Evolutionary conservation across 2,888 invertebrate species (phyloP), one percentile per base, ranked within the genome.

Genomic region (Drosophila tanythrix): DNA sequence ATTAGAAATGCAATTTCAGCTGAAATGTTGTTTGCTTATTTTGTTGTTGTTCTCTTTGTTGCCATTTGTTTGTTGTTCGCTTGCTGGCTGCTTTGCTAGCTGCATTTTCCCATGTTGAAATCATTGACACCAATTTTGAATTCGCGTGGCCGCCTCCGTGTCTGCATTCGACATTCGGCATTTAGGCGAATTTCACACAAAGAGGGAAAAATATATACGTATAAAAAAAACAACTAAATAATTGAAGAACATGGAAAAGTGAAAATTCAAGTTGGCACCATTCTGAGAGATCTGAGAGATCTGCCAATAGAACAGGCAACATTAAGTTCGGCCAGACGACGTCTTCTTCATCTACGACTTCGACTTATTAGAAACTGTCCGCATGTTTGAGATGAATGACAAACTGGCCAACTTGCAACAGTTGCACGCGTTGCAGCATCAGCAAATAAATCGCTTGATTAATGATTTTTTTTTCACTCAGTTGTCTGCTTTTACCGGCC

Each of bases 101-200:
- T 67, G 70, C 82, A 74, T 90, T 83, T 86, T 90, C 90, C 89
- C 88, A 86, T 90, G 90, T 87, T 84, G 82, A 84, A 90, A 87
- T 88, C 87, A 88, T 90, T 88, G 87, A 88, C 87, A 88, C 87
- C 90, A 88, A 88, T 84, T 84, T 87, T n/a, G 46, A 69, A 72
- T 79, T 75, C 66, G 63, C 68, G 72, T 61, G 58, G 80, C 76
- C 82, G 80, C 82, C 76, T 88, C 70, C 70, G 72, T 86, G 77
- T 68, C 55, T 18, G 18, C 10, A 36, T 51, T 27, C n/a, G 18
- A 70, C 71, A 70, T 68, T 79, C 64, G 56, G 68, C 82, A 70
- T 86, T 86, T 87, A 90, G 87, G 90, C 90, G 88, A 89, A 78
- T 80, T 83, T 85, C 86, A 78, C 86, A 85, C 74, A 76, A 50